These are phyloP conservation scores for Synergus japonicus DNA, from an alignment of 2,888 invertebrate species.

Conservation along the genomic window DNA sequence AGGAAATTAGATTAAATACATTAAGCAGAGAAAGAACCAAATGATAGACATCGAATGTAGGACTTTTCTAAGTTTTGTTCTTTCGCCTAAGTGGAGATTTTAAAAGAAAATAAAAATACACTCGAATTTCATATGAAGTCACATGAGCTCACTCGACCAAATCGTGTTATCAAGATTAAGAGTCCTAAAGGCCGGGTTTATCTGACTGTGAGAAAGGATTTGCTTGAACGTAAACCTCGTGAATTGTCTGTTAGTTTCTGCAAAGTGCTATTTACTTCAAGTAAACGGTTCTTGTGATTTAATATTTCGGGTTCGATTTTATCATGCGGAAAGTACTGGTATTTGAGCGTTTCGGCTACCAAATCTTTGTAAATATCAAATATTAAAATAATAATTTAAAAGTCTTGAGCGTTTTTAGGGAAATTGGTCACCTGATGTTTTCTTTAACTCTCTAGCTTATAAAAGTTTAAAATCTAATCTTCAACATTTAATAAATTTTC, in stretches of 20 bases:
- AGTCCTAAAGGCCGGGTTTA: conserved; percentile 21
- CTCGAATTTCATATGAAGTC: conserved; percentile 33
- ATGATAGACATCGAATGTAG: too few relatives aligned
- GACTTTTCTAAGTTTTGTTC: not conserved
- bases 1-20: not conserved
- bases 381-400: not conserved
- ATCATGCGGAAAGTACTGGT: not conserved
- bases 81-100: not conserved
- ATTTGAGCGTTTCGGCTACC: not conserved
- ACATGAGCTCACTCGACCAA: conserved; percentile 35
- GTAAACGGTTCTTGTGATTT: not conserved
- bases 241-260: conserved; percentile 25
- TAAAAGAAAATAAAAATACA: not conserved
- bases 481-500: not conserved
- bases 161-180: conserved; percentile 33
- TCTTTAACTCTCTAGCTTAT: too few relatives aligned
- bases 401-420: not conserved
- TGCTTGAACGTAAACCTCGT: conserved; percentile 33
- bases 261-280: conserved; percentile 7
- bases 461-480: not conserved
- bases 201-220: conserved; percentile 33
- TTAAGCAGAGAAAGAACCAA: too few relatives aligned
- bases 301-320: not conserved
- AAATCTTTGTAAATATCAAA: not conserved
- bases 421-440: too few relatives aligned